These are phyloP conservation scores for Aplochiton taeniatus DNA, from an alignment of 2,797 vertebrate species.

Conservation along the genomic window DNA sequence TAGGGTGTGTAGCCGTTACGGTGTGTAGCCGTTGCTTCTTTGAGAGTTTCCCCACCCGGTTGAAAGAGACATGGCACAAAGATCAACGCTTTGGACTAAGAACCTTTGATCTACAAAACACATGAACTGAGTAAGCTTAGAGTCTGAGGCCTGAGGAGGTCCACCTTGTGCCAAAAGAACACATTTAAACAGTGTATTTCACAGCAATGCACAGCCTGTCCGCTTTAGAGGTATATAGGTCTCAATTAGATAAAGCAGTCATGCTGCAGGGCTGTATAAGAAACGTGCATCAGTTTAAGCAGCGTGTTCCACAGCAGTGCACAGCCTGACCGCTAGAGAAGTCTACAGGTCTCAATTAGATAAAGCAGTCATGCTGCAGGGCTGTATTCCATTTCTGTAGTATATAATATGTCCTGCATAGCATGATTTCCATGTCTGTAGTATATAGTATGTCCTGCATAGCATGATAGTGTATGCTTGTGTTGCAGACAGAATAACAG, in stretches of 20 bases:
- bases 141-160: conserved; percentile 1
- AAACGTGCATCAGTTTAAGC: conserved; percentile 23
- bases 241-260: conserved; percentile 9
- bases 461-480: no score
- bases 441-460: background rate
- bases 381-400: conserved; percentile 9
- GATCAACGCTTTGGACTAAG: conserved; percentile 33
- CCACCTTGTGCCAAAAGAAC: conserved; percentile 27
- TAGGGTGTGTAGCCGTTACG: no score
- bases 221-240: no score
- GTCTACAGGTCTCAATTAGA: background rate
- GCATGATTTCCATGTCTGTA: background rate
- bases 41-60: conserved; percentile 7
- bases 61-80: conserved; percentile 21
- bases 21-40: conserved; percentile 1
- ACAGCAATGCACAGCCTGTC: no score
- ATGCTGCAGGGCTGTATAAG: conserved; percentile 16
- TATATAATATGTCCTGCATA: background rate
- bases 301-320: background rate
- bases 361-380: conserved; percentile 18
- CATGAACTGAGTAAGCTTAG: conserved; percentile 21
- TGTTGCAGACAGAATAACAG: no score
- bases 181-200: conserved; percentile 17
- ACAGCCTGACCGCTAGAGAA: no score
- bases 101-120: conserved; percentile 42